A percentile compares a stretch with the other conserved stretches of the same genome.
Conservation (phyloP, 2,888 invertebrate species). For the Clistopyga incitator region DNA sequence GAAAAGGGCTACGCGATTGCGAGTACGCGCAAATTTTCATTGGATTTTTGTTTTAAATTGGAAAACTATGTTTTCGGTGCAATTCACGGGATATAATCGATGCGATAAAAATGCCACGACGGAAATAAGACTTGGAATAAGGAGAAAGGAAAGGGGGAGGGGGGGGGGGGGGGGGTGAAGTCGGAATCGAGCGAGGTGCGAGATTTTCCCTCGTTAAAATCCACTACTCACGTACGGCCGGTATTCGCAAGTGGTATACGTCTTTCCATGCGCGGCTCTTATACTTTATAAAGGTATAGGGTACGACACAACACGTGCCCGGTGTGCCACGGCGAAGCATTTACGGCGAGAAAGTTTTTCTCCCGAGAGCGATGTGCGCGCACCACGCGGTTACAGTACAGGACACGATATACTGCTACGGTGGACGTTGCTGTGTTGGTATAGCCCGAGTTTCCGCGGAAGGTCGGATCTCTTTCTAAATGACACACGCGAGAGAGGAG, state of each 20-base stretch:
- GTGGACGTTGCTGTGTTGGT: background rate
- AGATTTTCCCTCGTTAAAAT: slow-evolving; percentile 68
- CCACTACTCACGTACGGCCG: slow-evolving; percentile 34
- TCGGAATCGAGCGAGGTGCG: slow-evolving; percentile 62
- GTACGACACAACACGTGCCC: slow-evolving; percentile 49
- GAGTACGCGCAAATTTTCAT: too few species aligned
- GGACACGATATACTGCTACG: slow-evolving; percentile 15
- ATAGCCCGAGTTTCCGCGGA: slow-evolving; percentile 63
- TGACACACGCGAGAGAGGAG: slow-evolving; percentile 66
- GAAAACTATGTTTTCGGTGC: background rate
- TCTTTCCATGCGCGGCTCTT: slow-evolving; percentile 31
- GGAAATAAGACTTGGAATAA: slow-evolving; percentile 11
- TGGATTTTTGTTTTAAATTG: too few species aligned
- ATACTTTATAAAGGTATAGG: slow-evolving; percentile 53
- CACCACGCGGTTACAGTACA: slow-evolving; percentile 15
- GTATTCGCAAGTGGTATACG: slow-evolving; percentile 39
- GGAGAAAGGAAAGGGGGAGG: slow-evolving; percentile 39
- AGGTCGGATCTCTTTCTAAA: slow-evolving; percentile 67
- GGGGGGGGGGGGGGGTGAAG: too few species aligned
- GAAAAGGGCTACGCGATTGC: too few species aligned
- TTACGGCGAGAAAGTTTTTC: slow-evolving; percentile 78
- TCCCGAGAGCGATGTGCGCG: slow-evolving; percentile 51
- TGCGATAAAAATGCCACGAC: background rate
- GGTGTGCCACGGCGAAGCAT: slow-evolving; percentile 68
- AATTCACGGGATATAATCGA: background rate